Base-by-base conservation (phyloP, 2,113 vertebrate species). In the Fukomys damarensis region DNA sequence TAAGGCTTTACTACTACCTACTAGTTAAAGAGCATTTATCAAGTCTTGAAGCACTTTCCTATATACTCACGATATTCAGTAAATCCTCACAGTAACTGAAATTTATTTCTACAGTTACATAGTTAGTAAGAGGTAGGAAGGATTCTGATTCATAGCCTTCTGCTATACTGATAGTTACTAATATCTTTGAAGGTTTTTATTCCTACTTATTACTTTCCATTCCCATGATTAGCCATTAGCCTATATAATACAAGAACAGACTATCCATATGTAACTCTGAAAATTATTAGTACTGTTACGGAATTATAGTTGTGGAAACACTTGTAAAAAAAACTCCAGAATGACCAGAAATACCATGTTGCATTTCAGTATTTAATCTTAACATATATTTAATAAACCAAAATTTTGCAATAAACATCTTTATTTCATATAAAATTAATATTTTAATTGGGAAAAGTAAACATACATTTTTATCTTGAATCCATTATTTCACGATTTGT, bases 341-440 rank as follows among this genome's bases (percentile, higher is more conserved):
- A 85, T 63, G 52, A 52, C 54, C 35, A 96, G 63, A 76, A 77
- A 96, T 85, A 86, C 19, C 46, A 81, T 46, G 72, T 63, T 24
- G 17, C 91, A 82, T 65, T 85, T 61, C 30, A 76, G 12, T 54
- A 52, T 80, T 92, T 81, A 72, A 7, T 80, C 5, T 20, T 41
- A 58, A 9, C 13, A n/a, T 32, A 74, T 84, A 77, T 87, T 85
- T 86, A 94, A 86, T 97, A 85, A 96, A 81, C 9, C 32, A 77
- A 35, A 90, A 93, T 65, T 87, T 72, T 74, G 26, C 90, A 92
- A 85, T 86, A 89, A 89, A 92, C 52, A 77, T 14, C 56, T 97
- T 96, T 97, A 97, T 93, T 97, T 96, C 89, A 94, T 63, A 87
- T 92, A 91, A 86, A 84, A 85, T 86, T 59, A 68, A 20, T 87